phyloP scores from a whole-genome alignment of 2,888 invertebrate genomes.

The Caenorhabditis sp. region DNA sequence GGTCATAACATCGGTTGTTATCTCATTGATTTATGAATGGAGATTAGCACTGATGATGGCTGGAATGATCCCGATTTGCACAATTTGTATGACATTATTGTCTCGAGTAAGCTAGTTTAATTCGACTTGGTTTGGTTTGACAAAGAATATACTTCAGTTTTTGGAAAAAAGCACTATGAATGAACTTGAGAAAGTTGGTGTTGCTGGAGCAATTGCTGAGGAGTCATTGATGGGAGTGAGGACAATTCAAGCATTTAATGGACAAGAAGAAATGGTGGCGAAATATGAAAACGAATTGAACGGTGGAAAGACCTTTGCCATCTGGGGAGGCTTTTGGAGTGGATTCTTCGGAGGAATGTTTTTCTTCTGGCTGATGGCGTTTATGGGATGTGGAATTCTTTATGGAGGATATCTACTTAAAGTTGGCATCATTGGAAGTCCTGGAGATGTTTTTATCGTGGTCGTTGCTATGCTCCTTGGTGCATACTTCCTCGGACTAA shows the following conservation, averaged over 20 bases:
- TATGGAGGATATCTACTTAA: conserved; percentile 74
- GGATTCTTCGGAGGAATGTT: conserved; percentile 76
- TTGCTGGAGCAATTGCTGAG: conserved; percentile 76
- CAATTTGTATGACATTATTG: conserved; percentile 75
- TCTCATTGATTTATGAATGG: conserved; percentile 77
- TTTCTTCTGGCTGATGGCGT: conserved; percentile 74
- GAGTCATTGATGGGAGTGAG: conserved; percentile 75
- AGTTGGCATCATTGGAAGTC: conserved; percentile 67
- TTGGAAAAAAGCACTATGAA: conserved; percentile 69
- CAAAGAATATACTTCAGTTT: conserved; percentile 62
- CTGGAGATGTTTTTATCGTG: conserved; percentile 79
- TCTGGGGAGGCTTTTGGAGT: conserved; percentile 76
- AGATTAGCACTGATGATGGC: conserved; percentile 76
- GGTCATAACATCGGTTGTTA: conserved; percentile 70
- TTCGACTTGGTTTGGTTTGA: no score
- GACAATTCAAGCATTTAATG: conserved; percentile 77
- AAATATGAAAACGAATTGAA: conserved; percentile 64
- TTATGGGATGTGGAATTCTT: conserved; percentile 72
- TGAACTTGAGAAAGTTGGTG: conserved; percentile 70
- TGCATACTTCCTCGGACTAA: conserved; percentile 73
- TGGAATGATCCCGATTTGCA: conserved; percentile 74
- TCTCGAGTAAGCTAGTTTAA: conserved; percentile 73
- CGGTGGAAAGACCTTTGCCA: conserved; percentile 68
- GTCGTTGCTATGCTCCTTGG: conserved; percentile 77
- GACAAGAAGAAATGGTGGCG: conserved; percentile 73